Evolutionary conservation across 2,113 vertebrate species (phyloP), one percentile per base, ranked within the genome.

Genomic region (Sebastes fasciatus): DNA sequence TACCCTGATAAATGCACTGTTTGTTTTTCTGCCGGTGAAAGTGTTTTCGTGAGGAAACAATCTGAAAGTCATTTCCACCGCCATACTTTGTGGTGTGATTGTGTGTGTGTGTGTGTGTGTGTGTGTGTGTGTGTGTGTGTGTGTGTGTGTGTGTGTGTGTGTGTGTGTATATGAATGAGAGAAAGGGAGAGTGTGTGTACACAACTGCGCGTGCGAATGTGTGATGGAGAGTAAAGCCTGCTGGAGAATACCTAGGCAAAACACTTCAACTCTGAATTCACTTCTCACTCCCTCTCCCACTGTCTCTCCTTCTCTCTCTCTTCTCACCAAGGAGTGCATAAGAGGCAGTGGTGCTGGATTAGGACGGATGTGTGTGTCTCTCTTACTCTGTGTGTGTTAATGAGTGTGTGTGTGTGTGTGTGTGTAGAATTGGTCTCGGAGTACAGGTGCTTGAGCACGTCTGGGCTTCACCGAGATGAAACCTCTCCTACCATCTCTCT

Each of bases 251-350:
- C 45, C 63, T 66, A 89, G 84, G 91, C 82, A 80, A 87, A 91
- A 90, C 86, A 91, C 89, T 92, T 92, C 87, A 91, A 86, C 85
- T 86, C 62, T 66, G 71, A 90, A 89, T 93, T 92, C 86, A 75
- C 86, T 81, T 79, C 68, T 76, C 73, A 54, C 77, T 84, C 78
- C 5, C 23, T 68, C 62, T 65, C 45, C 66, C 23, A 2, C 74
- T 52, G 13, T 62, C 43, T 58, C n/a, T 74, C 48, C 19, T 26
- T 62, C 55, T 77, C 81, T 78, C 80, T 83, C 67, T 87, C 61
- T 80, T 74, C 79, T 82, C 74, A 87, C 79, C 70, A 77, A 90
- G 69, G 69, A 93, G 91, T 93, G 86, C 78, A 84, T 92, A 77
- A 93, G 91, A 93, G 90, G 83, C 85, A 77, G 80, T 51, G 79